phyloP scores from a whole-genome alignment of 2,888 invertebrate genomes.

The Cheilosia grossa region DNA sequence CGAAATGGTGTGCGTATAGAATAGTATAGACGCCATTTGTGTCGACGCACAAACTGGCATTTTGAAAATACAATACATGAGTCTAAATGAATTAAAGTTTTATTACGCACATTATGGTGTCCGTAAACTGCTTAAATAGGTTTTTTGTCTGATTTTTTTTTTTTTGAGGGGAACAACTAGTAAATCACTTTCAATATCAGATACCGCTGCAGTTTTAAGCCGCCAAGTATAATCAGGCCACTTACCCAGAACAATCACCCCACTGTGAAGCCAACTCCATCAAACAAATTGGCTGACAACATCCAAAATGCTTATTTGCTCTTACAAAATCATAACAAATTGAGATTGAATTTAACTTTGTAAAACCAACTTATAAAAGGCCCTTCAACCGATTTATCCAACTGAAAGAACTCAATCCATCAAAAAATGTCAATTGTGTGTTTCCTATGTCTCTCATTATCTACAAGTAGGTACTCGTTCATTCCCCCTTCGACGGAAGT shows the following conservation, averaged over 20 bases:
- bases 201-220: too few relatives aligned
- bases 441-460: not conserved
- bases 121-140: too few relatives aligned
- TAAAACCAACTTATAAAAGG: not conserved
- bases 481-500: constrained; percentile 34
- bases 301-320: not conserved
- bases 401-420: constrained; percentile 29
- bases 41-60: too few relatives aligned
- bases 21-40: too few relatives aligned
- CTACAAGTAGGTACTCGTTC: not conserved
- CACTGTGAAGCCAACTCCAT: not conserved
- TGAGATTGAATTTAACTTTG: not conserved
- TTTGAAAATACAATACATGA: too few relatives aligned
- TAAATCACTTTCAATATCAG: too few relatives aligned
- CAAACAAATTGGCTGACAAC: not conserved
- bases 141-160: too few relatives aligned
- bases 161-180: too few relatives aligned
- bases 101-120: too few relatives aligned
- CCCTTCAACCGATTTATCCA: not conserved
- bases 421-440: constrained; percentile 25
- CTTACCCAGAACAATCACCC: not conserved
- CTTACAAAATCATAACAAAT: constrained; percentile 1
- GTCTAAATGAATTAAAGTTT: too few relatives aligned
- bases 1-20: too few relatives aligned
- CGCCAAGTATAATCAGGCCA: too few relatives aligned